Percentiles rank a stretch among this genome's conserved stretches.
Evolutionary conservation across 2,113 vertebrate genomes (phyloP).

Genomic region (Percina caprodes): DNA sequence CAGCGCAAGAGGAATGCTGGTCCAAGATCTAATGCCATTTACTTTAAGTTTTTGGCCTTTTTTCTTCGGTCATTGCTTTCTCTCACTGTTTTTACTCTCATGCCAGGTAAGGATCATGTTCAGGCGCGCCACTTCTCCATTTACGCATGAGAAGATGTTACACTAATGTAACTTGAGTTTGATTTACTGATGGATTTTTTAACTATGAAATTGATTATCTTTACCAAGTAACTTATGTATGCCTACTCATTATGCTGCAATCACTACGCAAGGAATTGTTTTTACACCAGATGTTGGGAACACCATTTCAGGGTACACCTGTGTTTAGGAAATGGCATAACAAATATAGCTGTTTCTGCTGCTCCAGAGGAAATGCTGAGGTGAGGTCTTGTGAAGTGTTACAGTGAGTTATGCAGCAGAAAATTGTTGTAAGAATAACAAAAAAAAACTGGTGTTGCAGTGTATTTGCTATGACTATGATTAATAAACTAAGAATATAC

Average conservation of each 20-base stretch:
- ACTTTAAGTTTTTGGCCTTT: constrained; percentile 84
- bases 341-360: constrained; percentile 46
- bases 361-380: constrained; percentile 45
- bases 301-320: constrained; percentile 38
- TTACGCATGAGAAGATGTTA: constrained; percentile 63
- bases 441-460: background rate
- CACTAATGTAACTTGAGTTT: constrained; percentile 55
- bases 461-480: background rate
- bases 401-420: constrained; percentile 27
- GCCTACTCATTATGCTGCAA: background rate
- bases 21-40: constrained; percentile 82
- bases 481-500: background rate
- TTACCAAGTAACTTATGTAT: constrained; percentile 19
- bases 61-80: constrained; percentile 83
- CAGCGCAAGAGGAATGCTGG: constrained; percentile 83
- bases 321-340: constrained; percentile 46
- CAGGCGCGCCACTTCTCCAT: constrained; percentile 57
- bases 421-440: constrained; percentile 4
- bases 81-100: constrained; percentile 82
- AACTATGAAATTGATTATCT: background rate
- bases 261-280: constrained; percentile 12
- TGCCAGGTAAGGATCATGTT: constrained; percentile 81
- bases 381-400: constrained; percentile 41
- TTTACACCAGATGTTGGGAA: constrained; percentile 34
- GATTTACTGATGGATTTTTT: constrained; percentile 36